Evolutionary conservation across 1,140 invertebrate genomes (phyloP).

Genomic region (Magallana ariakensis): DNA sequence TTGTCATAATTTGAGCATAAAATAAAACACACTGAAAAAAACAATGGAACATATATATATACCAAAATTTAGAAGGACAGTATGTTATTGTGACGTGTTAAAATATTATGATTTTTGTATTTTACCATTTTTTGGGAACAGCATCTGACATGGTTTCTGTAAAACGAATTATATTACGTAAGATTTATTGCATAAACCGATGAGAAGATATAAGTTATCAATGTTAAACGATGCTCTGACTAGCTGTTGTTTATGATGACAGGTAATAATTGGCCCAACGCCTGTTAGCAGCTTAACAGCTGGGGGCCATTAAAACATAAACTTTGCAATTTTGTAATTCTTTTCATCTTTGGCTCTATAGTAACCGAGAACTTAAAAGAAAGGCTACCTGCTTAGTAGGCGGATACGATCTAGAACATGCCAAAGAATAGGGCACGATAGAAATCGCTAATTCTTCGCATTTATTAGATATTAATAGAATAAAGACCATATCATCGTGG

Average conservation of each 20-base stretch:
- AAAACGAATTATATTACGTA: too few species aligned
- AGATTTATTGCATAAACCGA: not conserved
- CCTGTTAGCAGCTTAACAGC: not conserved
- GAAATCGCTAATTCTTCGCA: not conserved
- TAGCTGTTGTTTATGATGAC: constrained; percentile 28
- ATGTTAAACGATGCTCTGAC: not conserved
- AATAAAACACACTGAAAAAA: too few species aligned
- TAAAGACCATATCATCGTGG: not conserved
- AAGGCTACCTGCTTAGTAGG: not conserved
- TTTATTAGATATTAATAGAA: not conserved
- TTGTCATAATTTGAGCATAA: too few species aligned
- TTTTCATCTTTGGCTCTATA: constrained; percentile 8
- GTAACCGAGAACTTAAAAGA: not conserved
- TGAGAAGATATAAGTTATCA: not conserved
- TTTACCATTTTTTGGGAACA: too few species aligned
- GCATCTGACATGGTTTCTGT: too few species aligned
- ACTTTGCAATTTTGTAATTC: not conserved
- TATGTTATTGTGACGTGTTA: too few species aligned
- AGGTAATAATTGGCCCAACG: not conserved
- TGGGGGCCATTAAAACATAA: not conserved
- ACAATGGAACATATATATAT: too few species aligned
- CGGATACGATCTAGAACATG: not conserved
- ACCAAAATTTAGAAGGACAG: too few species aligned
- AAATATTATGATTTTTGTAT: too few species aligned
- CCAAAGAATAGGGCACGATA: not conserved